Conservation (phyloP, 2,888 invertebrate genomes). For the Callimorpha dominula region DNA sequence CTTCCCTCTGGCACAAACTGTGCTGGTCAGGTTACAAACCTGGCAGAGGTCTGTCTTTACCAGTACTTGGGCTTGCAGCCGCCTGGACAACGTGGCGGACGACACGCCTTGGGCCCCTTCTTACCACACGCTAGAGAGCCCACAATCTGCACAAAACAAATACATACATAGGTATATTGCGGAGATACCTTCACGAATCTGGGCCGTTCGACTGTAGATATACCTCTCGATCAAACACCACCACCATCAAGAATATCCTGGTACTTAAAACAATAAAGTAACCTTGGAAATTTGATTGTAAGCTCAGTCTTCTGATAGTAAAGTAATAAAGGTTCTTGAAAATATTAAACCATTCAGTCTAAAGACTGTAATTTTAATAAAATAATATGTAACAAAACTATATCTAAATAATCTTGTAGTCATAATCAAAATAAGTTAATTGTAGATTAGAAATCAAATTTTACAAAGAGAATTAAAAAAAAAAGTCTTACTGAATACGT, state of each 20-base stretch:
- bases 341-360: too few relatives aligned
- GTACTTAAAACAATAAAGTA: not conserved
- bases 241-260: not conserved
- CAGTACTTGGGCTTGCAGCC: conserved; percentile 82
- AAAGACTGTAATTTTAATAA: too few relatives aligned
- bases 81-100: conserved; percentile 81
- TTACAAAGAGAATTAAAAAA: too few relatives aligned
- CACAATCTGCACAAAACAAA: conserved; percentile 51
- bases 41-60: conserved; percentile 52
- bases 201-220: not conserved
- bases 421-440: too few relatives aligned
- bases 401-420: too few relatives aligned
- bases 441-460: too few relatives aligned
- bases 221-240: not conserved
- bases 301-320: not conserved
- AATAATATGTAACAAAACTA: too few relatives aligned
- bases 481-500: too few relatives aligned
- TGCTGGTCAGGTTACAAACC: not conserved
- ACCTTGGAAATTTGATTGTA: not conserved
- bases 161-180: not conserved
- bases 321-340: too few relatives aligned
- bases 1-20: not conserved
- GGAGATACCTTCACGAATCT: not conserved
- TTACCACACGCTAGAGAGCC: conserved; percentile 70
- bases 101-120: conserved; percentile 66